phyloP scores from a whole-genome alignment of 2,113 vertebrate species.

The Pardalotus punctatus region DNA sequence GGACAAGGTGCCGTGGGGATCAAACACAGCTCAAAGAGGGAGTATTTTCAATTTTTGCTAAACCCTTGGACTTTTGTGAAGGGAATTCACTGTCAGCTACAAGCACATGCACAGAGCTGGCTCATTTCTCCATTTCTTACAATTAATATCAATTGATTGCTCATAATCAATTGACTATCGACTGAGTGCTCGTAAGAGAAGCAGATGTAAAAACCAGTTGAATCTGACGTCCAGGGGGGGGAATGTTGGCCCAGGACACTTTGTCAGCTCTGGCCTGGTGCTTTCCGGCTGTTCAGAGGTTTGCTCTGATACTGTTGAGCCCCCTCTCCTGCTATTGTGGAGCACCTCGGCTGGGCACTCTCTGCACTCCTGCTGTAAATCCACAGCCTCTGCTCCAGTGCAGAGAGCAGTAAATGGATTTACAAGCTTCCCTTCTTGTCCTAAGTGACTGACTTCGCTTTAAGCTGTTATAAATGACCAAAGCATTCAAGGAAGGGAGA shows the following conservation, averaged over 20 bases:
- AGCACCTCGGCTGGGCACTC: neutral
- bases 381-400: neutral
- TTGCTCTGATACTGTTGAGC: neutral
- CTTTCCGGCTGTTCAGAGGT: neutral
- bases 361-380: neutral
- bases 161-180: neutral
- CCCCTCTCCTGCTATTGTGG: neutral
- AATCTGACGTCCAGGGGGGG: neutral
- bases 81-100: neutral
- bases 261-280: accelerated
- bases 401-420: neutral
- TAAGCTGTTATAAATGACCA: neutral
- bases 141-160: neutral
- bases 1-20: neutral
- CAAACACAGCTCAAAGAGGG: neutral
- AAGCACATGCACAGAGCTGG: accelerated
- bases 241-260: neutral
- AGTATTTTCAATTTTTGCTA: accelerated
- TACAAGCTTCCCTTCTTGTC: neutral
- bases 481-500: neutral
- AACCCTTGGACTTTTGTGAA: neutral
- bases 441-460: neutral
- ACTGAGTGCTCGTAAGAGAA: neutral
- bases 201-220: neutral
- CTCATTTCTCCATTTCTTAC: accelerated